phyloP scores from a whole-genome alignment of 1,140 invertebrate species.

The Mylabris phalerata region DNA sequence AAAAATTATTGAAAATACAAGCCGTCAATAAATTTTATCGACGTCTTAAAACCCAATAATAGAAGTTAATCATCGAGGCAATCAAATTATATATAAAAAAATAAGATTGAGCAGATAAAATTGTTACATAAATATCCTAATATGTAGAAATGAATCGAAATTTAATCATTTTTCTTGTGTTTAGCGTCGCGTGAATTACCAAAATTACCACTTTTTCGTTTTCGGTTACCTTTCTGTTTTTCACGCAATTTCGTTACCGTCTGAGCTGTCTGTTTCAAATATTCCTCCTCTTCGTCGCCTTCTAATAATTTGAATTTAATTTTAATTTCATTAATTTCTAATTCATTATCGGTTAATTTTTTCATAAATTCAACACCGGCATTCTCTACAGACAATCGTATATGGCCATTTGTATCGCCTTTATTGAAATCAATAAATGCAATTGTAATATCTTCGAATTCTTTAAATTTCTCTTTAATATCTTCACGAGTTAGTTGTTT shows the following conservation, averaged over 20 bases:
- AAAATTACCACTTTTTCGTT: slow-evolving; percentile 37
- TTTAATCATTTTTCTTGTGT: slow-evolving; percentile 9
- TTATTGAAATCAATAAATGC: slow-evolving; percentile 69
- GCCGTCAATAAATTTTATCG: too few relatives aligned
- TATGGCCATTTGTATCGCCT: slow-evolving; percentile 63
- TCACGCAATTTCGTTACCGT: slow-evolving; percentile 52
- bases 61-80: not conserved
- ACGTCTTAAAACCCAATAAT: too few relatives aligned
- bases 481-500: slow-evolving; percentile 55
- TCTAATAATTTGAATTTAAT: slow-evolving; percentile 53
- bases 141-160: not conserved
- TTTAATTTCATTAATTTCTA: slow-evolving; percentile 51
- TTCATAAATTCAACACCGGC: slow-evolving; percentile 57
- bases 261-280: slow-evolving; percentile 55
- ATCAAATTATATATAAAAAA: not conserved
- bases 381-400: slow-evolving; percentile 63
- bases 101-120: not conserved
- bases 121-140: not conserved
- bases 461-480: slow-evolving; percentile 60
- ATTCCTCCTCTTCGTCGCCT: slow-evolving; percentile 63
- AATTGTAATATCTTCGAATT: slow-evolving; percentile 54
- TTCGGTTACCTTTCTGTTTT: slow-evolving; percentile 40
- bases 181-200: slow-evolving; percentile 24
- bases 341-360: slow-evolving; percentile 55
- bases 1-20: too few relatives aligned